Base-by-base conservation (phyloP, 2,888 invertebrate species). In the Drosophila algonquin region DNA sequence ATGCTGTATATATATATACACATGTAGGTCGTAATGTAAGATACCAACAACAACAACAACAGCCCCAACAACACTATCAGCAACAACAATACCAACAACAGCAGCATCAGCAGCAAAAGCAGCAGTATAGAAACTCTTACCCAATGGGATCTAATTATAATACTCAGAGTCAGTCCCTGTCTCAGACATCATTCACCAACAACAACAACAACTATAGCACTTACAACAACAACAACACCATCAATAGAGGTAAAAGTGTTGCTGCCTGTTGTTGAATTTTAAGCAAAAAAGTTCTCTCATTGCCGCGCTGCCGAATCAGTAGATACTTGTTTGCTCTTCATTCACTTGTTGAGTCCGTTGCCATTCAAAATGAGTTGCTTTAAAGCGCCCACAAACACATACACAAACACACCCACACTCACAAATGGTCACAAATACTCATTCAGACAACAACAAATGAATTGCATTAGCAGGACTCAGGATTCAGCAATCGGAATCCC, bases 121-220 rank as follows among this genome's bases (percentile, higher is more conserved):
- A 89, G 79, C 92, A 90, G 82, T 89, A 88, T 87, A 89, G 89
- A 86, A 89, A 90, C 80, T 91, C 91, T 72, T 89, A 86, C 67
- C 81, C 86, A 56, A 76, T 77, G 76, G 91, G 91, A 90, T 81
- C 88, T 63, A 79, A 80, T 76, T 78, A 80, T 80, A 83, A 78
- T 63, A 79, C 83, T 76, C 84, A 82, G 69, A 77, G 85, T 73
- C 76, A 83, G 54, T 82, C 86, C 70, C 76, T 77, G 50, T 82
- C 85, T 70, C 68, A 65, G 74, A 74, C 62, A 68, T 65, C 60
- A 67, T 69, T 61, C 73, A 70, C 73, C 61, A 46, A 73, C 74
- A 76, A 76, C 72, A 74, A 73, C 70, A 70, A 69, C 62, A 72
- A 69, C 64, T 63, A 64, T 63, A 63, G 57, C 53, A 69, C 30